Evolutionary conservation across 2,113 vertebrate genomes (phyloP).

Genomic region (Cardinalis cardinalis): DNA sequence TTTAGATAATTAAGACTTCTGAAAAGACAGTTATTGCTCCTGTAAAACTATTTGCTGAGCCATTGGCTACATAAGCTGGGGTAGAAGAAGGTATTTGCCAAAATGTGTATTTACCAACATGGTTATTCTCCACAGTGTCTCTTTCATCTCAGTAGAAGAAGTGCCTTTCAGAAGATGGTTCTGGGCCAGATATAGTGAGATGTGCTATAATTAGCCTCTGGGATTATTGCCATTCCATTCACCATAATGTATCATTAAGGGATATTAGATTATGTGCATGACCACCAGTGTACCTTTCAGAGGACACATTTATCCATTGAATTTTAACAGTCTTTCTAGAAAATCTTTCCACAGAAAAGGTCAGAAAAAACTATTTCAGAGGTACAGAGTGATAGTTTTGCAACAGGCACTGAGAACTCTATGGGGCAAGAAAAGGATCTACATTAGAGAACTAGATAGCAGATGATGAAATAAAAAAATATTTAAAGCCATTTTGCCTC

Average conservation of each 20-base stretch:
- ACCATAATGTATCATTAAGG: background rate
- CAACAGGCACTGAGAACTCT: background rate
- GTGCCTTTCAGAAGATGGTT: background rate
- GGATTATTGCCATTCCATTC: background rate
- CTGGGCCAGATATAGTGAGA: background rate
- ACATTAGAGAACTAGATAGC: background rate
- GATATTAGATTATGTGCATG: background rate
- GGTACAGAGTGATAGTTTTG: background rate
- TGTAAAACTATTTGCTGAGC: background rate
- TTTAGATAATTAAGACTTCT: background rate
- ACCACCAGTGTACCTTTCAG: background rate
- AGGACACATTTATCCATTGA: background rate
- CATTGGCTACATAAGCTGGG: accelerated
- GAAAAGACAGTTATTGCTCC: background rate
- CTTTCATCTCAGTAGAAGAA: background rate
- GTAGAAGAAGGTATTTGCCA: background rate
- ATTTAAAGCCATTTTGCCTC: constrained; percentile 27
- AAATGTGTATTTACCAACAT: background rate
- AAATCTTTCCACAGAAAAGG: background rate
- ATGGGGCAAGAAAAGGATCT: background rate
- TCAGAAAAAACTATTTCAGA: background rate
- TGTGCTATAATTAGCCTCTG: background rate
- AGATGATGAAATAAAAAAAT: background rate
- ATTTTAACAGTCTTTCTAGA: background rate
- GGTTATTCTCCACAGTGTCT: background rate